Conservation (phyloP, 1,140 invertebrate genomes). For the Anastrepha obliqua region DNA sequence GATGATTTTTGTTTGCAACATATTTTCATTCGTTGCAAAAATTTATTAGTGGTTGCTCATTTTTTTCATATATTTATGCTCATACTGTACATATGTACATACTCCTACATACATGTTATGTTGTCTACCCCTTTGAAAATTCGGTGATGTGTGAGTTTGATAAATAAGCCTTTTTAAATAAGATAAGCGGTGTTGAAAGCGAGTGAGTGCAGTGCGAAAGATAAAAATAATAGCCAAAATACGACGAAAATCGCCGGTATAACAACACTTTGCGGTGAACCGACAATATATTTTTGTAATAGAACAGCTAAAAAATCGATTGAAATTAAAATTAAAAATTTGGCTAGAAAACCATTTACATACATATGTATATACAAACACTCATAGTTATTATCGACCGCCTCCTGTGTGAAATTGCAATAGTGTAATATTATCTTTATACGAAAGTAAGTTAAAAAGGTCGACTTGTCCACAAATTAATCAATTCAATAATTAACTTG, state of each 20-base stretch:
- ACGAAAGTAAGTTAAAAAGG: conserved; percentile 15
- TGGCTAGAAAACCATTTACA: not conserved
- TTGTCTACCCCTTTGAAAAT: too few species aligned
- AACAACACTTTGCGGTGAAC: too few species aligned
- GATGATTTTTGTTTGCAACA: conserved; percentile 4
- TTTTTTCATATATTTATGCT: not conserved
- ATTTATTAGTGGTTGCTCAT: not conserved
- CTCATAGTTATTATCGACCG: not conserved
- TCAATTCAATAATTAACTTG: conserved; percentile 26
- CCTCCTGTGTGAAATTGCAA: not conserved
- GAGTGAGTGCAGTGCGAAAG: too few species aligned
- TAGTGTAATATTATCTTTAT: not conserved
- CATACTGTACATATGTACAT: too few species aligned
- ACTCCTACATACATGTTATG: too few species aligned
- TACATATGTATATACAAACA: not conserved
- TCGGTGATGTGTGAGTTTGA: too few species aligned
- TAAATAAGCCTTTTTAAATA: too few species aligned
- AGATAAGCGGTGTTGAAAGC: too few species aligned
- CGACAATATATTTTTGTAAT: too few species aligned
- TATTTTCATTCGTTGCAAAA: conserved; percentile 19
- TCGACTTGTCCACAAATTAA: conserved; percentile 2
- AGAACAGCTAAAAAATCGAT: not conserved
- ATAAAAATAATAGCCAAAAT: too few species aligned
- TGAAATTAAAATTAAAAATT: not conserved
- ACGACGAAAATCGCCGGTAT: too few species aligned